Base-by-base conservation (phyloP, 2,888 invertebrate species). In the Spatulosminthurus flaviceps region DNA sequence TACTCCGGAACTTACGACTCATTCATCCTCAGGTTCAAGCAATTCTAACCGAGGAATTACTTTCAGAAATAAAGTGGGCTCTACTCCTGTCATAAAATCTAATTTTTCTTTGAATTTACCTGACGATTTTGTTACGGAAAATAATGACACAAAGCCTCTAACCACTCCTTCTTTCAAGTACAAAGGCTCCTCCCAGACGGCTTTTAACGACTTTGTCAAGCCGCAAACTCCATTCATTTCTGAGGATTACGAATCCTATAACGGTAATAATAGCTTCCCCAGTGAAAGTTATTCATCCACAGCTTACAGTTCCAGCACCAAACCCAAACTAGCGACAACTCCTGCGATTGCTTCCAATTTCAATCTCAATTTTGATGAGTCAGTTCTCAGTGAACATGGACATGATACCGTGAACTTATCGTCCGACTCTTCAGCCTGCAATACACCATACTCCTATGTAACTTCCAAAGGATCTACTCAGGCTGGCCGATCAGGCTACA, bases 311-410 rank as follows among this genome's bases (percentile, higher is more conserved):
- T 51, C 51, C 51, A 51, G 16, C 16, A 51, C 1, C n/a, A 60
- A 29, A 11, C 22, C n/a, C 4, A 71, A 69, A 69, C 42, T 77
- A 0, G 71, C 22, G 11, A 34, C 70, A 11, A 71, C 71, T 21
- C 71, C 78, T 4, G 61, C 29, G 19, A 71, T 78, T 60, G 60
- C 70, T 22, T 51, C 78, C 4, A 78, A 78, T 43, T 78, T 78
- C 41, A 28, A 71, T 16, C 0, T 78, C 21, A 51, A 29, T 13
- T 60, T 78, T 22, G 78, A 78, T 16, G 64, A 64, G 1, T 64
- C 64, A 13, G 24, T 64, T 26, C 24, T 64, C 13, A 64, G 64
- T 64, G 60, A 43, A 43, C 7, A 24, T 21, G 60, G 19, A 13
- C 28, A 61, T 13, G 22, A 73, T n/a, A 73, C 73, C 4, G 60